phyloP scores from a whole-genome alignment of 2,888 invertebrate genomes.

The Pasiphila rectangulata region DNA sequence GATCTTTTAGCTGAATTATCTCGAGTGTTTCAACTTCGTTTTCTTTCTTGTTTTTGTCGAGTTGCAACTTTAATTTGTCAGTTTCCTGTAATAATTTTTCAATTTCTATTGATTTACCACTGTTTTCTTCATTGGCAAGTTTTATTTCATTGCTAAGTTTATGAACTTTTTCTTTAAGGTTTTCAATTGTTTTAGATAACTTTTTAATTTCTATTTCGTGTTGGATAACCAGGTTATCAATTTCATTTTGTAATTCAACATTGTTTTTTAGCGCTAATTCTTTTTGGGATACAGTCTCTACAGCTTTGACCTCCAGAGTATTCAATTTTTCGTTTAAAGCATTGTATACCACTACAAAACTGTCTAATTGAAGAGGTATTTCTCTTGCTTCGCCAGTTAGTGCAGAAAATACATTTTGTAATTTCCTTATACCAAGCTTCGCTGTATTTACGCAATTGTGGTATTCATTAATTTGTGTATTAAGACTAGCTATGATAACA shows the following conservation, averaged over 20 bases:
- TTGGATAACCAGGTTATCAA: conserved; percentile 10
- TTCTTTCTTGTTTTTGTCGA: conserved; percentile 8
- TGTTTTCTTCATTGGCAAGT: conserved; percentile 12
- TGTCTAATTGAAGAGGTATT: conserved; percentile 45
- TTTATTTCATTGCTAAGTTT: conserved; percentile 22
- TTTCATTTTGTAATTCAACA: conserved; percentile 32
- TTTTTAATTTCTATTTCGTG: conserved; percentile 31
- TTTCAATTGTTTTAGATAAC: conserved; percentile 31
- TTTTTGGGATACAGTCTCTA: conserved; percentile 42
- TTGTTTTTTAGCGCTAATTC: conserved; percentile 30
- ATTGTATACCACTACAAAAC: conserved; percentile 43
- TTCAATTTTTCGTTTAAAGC: conserved; percentile 42
- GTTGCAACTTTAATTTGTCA: conserved; percentile 9
- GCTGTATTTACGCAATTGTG: conserved; percentile 43
- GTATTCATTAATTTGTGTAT: conserved; percentile 35
- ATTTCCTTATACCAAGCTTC: conserved; percentile 40
- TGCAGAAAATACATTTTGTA: conserved; percentile 43
- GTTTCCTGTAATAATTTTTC: conserved; percentile 19
- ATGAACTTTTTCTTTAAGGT: conserved; percentile 20
- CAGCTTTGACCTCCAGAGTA: conserved; percentile 43
- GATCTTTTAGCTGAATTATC: conserved; percentile 29
- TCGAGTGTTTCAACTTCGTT: conserved; percentile 22
- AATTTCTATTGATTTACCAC: conserved; percentile 10
- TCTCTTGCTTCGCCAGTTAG: conserved; percentile 46
- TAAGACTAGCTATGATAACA: conserved; percentile 40